Evolutionary conservation across 1,140 invertebrate genomes (phyloP).

Genomic region (Parapsyche elsis): DNA sequence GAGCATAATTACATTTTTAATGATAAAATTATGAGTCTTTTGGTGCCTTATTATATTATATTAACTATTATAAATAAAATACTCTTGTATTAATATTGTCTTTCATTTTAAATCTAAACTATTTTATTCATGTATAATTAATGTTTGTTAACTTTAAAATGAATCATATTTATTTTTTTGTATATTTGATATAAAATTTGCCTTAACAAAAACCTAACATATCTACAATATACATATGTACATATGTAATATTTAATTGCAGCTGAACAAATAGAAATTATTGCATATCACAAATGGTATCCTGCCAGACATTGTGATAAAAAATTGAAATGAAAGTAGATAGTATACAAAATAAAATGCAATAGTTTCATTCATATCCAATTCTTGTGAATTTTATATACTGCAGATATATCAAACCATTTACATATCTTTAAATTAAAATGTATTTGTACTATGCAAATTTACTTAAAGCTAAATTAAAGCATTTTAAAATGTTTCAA

Average conservation of each 20-base stretch:
- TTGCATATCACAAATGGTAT: not conserved
- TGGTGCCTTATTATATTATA: slow-evolving; percentile 53
- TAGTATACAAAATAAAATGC: too few relatives aligned
- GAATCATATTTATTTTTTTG: too few relatives aligned
- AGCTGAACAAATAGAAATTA: not conserved
- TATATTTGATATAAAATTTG: too few relatives aligned
- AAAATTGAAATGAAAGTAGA: not conserved
- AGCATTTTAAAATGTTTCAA: too few relatives aligned
- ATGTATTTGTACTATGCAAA: too few relatives aligned
- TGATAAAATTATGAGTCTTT: slow-evolving; percentile 48
- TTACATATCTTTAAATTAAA: too few relatives aligned
- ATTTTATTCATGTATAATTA: too few relatives aligned
- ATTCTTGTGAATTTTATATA: too few relatives aligned
- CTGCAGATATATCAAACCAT: not conserved
- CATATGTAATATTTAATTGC: not conserved
- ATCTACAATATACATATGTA: not conserved
- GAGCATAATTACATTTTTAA: slow-evolving; percentile 22
- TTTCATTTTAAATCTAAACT: slow-evolving; percentile 35
- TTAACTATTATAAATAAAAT: slow-evolving; percentile 39
- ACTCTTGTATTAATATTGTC: slow-evolving; percentile 8
- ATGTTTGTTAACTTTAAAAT: too few relatives aligned
- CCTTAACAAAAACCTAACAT: not conserved
- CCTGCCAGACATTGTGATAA: not conserved
- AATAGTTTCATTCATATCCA: too few relatives aligned
- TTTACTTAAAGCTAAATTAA: too few relatives aligned